These are phyloP conservation scores for Malurus elegans DNA, from an alignment of 2,113 vertebrate species.

Conservation along the genomic window DNA sequence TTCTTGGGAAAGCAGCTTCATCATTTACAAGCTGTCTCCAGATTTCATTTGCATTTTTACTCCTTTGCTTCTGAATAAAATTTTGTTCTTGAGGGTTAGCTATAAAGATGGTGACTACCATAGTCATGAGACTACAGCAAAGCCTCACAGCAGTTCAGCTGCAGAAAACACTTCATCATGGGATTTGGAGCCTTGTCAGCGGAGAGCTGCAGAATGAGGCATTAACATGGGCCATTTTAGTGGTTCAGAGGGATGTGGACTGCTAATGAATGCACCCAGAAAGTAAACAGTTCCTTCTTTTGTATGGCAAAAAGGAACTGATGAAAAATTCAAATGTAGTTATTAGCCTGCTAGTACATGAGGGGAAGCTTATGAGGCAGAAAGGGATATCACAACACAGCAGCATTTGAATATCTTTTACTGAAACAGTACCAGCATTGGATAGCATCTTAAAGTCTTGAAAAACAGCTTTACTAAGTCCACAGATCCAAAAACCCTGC, in stretches of 20 bases:
- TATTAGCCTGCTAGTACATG: neutral
- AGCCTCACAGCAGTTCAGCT: neutral
- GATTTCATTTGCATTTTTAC: slow-evolving; percentile 5
- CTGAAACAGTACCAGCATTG: neutral
- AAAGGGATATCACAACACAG: neutral
- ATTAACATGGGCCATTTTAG: neutral
- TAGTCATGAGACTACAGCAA: neutral
- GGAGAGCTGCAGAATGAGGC: neutral
- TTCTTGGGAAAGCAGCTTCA: neutral
- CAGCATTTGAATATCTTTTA: neutral
- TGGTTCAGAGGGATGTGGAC: neutral
- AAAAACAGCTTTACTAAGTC: neutral
- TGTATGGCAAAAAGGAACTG: neutral
- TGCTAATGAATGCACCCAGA: neutral
- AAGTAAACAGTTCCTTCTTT: neutral
- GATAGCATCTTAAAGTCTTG: neutral
- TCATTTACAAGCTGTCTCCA: neutral
- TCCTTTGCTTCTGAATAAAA: neutral
- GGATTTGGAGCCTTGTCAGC: neutral
- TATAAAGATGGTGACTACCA: neutral
- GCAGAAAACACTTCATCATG: neutral
- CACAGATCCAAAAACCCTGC: neutral
- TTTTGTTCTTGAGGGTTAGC: neutral
- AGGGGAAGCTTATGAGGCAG: neutral
- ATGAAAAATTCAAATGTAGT: neutral